A percentile compares a stretch with the other conserved stretches of the same genome.
Evolutionary conservation across 1,140 invertebrate genomes (phyloP).

Genomic region (Bombus turneri): DNA sequence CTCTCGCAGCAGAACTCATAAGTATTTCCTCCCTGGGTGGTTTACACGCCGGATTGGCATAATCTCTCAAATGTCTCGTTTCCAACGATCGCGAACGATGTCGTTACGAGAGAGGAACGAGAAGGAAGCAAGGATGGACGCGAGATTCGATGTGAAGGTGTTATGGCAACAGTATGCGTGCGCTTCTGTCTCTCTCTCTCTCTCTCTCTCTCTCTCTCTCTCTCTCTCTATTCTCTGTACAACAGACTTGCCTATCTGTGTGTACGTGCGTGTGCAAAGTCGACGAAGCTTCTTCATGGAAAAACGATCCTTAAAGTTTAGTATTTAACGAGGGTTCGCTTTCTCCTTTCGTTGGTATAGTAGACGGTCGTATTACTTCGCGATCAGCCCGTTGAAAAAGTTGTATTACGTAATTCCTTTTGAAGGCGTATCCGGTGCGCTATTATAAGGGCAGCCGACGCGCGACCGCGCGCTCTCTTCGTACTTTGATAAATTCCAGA

Average conservation of each 20-base stretch:
- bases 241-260: neutral
- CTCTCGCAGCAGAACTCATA: constrained; percentile 26
- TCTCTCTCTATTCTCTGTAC: neutral
- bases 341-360: constrained; percentile 49
- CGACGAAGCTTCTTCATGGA: constrained; percentile 44
- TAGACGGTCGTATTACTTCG: constrained; percentile 19
- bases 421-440: constrained; percentile 79
- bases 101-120: constrained; percentile 69
- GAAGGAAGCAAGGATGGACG: constrained; percentile 42
- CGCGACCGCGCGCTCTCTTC: constrained; percentile 48
- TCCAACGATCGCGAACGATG: constrained; percentile 71
- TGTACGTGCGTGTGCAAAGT: neutral
- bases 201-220: neutral
- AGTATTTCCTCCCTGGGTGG: constrained; percentile 47
- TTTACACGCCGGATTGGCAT: constrained; percentile 76
- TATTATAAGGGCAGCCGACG: constrained; percentile 72
- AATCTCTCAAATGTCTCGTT: constrained; percentile 81
- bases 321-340: constrained; percentile 79
- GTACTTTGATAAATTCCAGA: constrained; percentile 74
- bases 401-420: constrained; percentile 80
- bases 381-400: constrained; percentile 65
- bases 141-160: neutral
- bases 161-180: constrained; percentile 3
- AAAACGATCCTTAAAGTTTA: constrained; percentile 76
- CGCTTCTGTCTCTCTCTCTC: neutral